Evolutionary conservation across 2,113 vertebrate species (phyloP), one percentile per base, ranked within the genome.

Genomic region (Atherinomorus stipes): DNA sequence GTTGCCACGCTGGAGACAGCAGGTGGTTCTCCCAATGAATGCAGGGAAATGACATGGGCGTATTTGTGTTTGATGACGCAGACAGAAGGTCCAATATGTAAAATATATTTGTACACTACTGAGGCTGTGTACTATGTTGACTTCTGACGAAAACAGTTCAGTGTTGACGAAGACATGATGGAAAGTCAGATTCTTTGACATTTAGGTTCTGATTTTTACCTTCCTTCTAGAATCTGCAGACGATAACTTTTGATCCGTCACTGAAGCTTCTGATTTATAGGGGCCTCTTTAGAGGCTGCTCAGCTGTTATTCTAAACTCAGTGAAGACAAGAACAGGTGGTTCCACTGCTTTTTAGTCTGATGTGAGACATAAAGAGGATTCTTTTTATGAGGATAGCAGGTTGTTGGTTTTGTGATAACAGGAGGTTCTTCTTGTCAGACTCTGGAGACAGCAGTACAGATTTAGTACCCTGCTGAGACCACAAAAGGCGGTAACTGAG

Each of bases 1-100:
- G 23, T 38, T 23, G n/a, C 22, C 13, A 12, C 19, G 8, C 12
- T 34, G 18, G 18, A 61, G 49, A 44, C 15, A 26, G 47, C 47
- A 65, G 47, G 31, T 40, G n/a, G 28, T 65, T 38, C 50, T 38
- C 37, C 26, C 31, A 34, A 37, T 64, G 37, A 64, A 50, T 4
- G 11, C 23, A 53, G 19, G 44, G 63, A 52, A 23, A 52, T 21
- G 7, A 49, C 62, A 19, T 53, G 63, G 34, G 21, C n/a, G 31
- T 38, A 18, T 19, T 13, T 49, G 31, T 49, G 25, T 44, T 31
- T 9, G 21, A 12, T 60, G 11, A 7, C 31, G 42, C 13, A 47
- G 42, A 47, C 23, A 0, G 40, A 9, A 8, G 13, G 8, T 38
- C 40, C 26, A 22, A 37, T 7, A 6, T 44, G 58, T 61, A n/a